Evolutionary conservation across 2,888 invertebrate genomes (phyloP).

Genomic region (Cyclophora punctaria): DNA sequence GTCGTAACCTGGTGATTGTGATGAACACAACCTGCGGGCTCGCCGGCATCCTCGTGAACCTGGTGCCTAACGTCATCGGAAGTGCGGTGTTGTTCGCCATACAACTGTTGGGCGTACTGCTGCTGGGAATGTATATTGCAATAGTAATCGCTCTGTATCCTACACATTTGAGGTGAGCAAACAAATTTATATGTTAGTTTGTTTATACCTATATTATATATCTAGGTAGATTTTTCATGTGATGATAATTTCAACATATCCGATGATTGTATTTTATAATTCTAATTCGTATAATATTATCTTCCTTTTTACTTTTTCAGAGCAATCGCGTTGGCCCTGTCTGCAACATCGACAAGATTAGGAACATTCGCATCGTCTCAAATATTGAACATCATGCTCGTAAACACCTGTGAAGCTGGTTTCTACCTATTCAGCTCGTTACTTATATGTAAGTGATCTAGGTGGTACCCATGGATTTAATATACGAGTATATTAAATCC

Average conservation of each 20-base stretch:
- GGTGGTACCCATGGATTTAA: too few relatives aligned
- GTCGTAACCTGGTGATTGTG: conserved; percentile 66
- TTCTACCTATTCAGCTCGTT: conserved; percentile 72
- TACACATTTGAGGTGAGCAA: conserved; percentile 53
- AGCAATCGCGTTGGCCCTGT: conserved; percentile 75
- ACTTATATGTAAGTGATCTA: conserved; percentile 49
- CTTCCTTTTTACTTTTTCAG: conserved; percentile 35
- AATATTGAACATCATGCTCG: conserved; percentile 74
- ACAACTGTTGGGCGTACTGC: conserved; percentile 53
- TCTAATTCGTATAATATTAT: too few relatives aligned
- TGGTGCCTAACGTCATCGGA: conserved; percentile 72
- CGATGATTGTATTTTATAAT: too few relatives aligned
- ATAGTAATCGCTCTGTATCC: conserved; percentile 73
- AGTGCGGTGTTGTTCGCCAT: conserved; percentile 68
- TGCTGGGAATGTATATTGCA: conserved; percentile 65
- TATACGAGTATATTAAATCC: too few relatives aligned
- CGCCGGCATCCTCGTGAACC: conserved; percentile 74
- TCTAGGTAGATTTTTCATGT: too few relatives aligned
- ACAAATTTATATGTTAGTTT: too few relatives aligned
- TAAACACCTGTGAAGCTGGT: conserved; percentile 72
- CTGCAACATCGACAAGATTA: conserved; percentile 71
- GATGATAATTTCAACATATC: too few relatives aligned
- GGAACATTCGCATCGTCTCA: conserved; percentile 76
- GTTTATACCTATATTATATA: too few relatives aligned
- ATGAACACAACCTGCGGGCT: conserved; percentile 61